These are phyloP conservation scores for Ectobius pallidus DNA, from an alignment of 2,888 invertebrate genomes.

Conservation along the genomic window DNA sequence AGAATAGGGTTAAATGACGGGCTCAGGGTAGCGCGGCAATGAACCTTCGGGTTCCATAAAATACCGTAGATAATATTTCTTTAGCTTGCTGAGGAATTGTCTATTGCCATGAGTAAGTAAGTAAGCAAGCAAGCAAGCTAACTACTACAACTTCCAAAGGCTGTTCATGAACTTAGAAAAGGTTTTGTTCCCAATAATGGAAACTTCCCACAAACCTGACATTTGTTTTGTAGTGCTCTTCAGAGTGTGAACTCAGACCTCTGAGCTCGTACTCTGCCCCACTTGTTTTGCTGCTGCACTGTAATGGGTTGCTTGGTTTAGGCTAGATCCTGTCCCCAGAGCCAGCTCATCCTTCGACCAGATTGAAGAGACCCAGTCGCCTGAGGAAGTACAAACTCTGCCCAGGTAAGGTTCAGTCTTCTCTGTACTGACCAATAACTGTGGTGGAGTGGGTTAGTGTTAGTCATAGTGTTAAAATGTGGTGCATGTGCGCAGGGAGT, in stretches of 20 bases:
- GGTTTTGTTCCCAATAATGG: too few relatives aligned
- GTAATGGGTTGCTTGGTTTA: slow-evolving; percentile 28
- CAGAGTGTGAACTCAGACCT: background rate
- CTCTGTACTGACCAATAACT: background rate
- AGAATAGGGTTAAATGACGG: too few relatives aligned
- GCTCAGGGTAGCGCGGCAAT: too few relatives aligned
- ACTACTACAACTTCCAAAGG: too few relatives aligned
- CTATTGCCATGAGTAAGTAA: too few relatives aligned
- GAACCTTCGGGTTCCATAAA: too few relatives aligned
- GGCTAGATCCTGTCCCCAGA: slow-evolving; percentile 23
- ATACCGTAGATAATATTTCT: too few relatives aligned
- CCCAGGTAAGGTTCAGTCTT: background rate
- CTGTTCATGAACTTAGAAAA: too few relatives aligned
- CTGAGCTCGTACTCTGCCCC: background rate
- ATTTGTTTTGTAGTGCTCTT: background rate
- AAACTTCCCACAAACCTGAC: too few relatives aligned
- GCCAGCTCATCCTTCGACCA: slow-evolving; percentile 15
- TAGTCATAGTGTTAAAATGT: background rate
- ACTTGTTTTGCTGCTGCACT: slow-evolving; percentile 25
- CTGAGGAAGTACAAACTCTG: background rate
- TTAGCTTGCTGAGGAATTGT: too few relatives aligned
- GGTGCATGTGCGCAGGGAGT: slow-evolving; percentile 34
- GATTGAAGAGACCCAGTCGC: background rate
- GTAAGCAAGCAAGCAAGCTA: too few relatives aligned
- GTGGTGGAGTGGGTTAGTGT: background rate